Evolutionary conservation across 2,888 invertebrate species (phyloP), one percentile per base, ranked within the genome.

Genomic region (Ypsolopha sequella): DNA sequence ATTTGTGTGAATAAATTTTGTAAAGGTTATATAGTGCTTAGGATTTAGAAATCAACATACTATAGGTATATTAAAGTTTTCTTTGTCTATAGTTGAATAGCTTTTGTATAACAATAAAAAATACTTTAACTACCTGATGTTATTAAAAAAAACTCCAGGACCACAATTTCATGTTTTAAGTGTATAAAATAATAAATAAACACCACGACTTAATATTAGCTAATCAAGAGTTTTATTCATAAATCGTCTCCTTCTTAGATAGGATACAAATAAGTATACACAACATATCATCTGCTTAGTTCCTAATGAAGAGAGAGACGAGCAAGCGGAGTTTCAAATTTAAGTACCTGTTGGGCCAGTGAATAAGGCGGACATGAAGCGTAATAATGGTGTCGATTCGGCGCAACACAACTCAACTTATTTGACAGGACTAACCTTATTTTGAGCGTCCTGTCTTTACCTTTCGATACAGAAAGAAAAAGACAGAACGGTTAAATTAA

Each of bases 1-100:
- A 24, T 24, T 24, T 58, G 60, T 73, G 57, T 68, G 68, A 81
- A 79, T 81, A 81, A 68, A 80, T 82, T 81, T 82, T 84, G 82
- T 82, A 81, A 75, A 79, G 69, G 64, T 68, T 64, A 45, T n/a
- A 7, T 50, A 34, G 43, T 13, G 36, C 36, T 43, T 14, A 13
- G 14, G 36, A 44, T 36, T 41, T 41, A 41, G 35, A 33, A 10
- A 33, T 50, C 41, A 41, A 41, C 24, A 41, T 38, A 49, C 41
- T 36, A 62, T 36, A 62, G 61, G 60, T 60, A 58, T 60, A 60
- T 52, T 24, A 24, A 24, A 24, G 24, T 24, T 24, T 2, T 24
- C 24, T 52, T 60, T 55, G 52, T 47, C 48, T 56, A 24, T 24
- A 56, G 56, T 49, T 59, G 11, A 13, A 11, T 47, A 47, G 47